phyloP scores from a whole-genome alignment of 2,113 vertebrate genomes.

The Mormoops blainvillei region DNA sequence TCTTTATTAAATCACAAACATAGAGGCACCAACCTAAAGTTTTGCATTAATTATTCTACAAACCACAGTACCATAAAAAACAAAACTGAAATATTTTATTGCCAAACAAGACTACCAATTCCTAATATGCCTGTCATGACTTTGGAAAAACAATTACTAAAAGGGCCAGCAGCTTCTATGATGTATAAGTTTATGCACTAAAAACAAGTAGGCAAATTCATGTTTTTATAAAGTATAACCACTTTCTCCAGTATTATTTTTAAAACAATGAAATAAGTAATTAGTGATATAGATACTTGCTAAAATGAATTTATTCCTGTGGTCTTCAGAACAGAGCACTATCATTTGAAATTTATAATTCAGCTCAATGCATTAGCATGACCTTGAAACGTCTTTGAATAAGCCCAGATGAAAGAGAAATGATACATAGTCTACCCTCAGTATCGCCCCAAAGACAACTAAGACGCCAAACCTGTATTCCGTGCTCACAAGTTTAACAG shows the following conservation, averaged over 20 bases:
- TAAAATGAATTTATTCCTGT: not conserved
- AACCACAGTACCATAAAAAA: not conserved
- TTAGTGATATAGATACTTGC: not conserved
- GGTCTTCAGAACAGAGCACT: not conserved
- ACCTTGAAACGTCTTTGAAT: not conserved
- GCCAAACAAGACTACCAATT: not conserved
- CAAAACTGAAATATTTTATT: not conserved
- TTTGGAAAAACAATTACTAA: conserved; percentile 6
- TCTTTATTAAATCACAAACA: conserved; percentile 15
- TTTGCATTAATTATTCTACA: not conserved
- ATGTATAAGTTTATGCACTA: not conserved
- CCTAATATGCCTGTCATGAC: not conserved
- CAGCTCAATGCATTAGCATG: not conserved
- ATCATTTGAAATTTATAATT: conserved; percentile 15
- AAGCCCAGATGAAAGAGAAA: not conserved
- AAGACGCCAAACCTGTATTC: not conserved
- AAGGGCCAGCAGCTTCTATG: not conserved
- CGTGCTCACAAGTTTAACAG: not conserved
- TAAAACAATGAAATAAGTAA: not conserved
- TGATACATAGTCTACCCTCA: accelerated
- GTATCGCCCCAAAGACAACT: too few species aligned
- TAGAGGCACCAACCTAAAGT: not conserved
- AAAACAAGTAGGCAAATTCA: not conserved
- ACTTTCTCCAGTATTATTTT: not conserved
- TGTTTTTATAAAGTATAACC: not conserved